These are phyloP conservation scores for Heteromurus nitidus DNA, from an alignment of 2,888 invertebrate species.

Conservation along the genomic window DNA sequence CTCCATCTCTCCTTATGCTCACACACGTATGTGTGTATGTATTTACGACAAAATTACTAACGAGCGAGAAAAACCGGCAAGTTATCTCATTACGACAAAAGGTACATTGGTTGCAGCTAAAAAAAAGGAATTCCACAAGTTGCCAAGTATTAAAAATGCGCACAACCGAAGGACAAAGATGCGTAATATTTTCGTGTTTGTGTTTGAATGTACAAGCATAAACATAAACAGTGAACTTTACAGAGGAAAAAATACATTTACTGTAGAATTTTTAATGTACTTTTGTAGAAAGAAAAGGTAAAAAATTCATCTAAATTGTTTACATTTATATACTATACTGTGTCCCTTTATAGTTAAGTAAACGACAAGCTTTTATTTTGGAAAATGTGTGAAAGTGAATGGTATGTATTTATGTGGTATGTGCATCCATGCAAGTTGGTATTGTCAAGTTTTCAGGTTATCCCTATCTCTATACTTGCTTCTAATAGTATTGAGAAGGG, in stretches of 20 bases:
- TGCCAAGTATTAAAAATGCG: conserved; percentile 22
- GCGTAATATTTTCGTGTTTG: not conserved
- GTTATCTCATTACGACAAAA: no score
- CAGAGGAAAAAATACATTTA: no score
- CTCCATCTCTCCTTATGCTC: no score
- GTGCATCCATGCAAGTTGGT: not conserved
- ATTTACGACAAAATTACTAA: no score
- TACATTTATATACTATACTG: not conserved
- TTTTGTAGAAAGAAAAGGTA: not conserved
- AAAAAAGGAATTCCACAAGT: conserved; percentile 14
- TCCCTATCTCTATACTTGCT: not conserved
- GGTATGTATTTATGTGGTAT: not conserved
- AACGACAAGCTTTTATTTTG: not conserved
- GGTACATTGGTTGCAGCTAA: no score
- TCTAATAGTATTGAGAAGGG: not conserved
- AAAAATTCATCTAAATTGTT: not conserved
- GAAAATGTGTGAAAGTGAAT: no score
- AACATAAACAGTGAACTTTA: no score
- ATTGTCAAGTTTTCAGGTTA: not conserved
- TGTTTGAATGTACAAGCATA: not conserved
- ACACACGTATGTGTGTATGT: no score
- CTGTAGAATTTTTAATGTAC: not conserved
- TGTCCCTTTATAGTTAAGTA: not conserved
- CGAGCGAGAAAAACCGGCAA: no score
- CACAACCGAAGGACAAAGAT: not conserved